These are phyloP conservation scores for Cottoperca gobio DNA, from an alignment of 2,797 vertebrate genomes.

Conservation along the genomic window DNA sequence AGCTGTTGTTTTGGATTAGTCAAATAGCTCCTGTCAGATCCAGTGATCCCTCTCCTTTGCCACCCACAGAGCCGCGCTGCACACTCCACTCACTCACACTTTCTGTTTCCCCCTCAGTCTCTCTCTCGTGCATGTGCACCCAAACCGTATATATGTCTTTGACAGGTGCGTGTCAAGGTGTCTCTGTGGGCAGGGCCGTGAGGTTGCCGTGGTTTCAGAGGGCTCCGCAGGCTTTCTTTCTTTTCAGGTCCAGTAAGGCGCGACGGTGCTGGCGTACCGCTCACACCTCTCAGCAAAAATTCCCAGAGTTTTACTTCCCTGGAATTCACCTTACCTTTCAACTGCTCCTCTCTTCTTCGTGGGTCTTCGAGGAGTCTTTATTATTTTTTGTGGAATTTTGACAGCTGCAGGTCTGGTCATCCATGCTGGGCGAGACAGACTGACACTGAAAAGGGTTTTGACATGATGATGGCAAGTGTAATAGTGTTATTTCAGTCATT, in stretches of 20 bases:
- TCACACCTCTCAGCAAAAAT: conserved; percentile 73
- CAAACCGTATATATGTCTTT: conserved; percentile 33
- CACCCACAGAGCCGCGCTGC: conserved; percentile 81
- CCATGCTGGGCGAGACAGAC: conserved; percentile 58
- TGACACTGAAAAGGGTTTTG: conserved; percentile 69
- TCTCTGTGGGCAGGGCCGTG: conserved; percentile 46
- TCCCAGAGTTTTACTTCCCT: conserved; percentile 51
- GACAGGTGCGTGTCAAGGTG: conserved; percentile 83
- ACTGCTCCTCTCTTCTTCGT: conserved; percentile 29
- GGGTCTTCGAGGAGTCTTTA: conserved; percentile 35
- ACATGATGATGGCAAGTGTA: conserved; percentile 74
- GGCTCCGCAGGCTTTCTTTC: conserved; percentile 34
- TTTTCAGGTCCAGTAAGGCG: conserved; percentile 77
- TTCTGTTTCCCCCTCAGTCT: conserved; percentile 11
- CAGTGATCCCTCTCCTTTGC: conserved; percentile 82
- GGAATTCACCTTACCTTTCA: conserved; percentile 70
- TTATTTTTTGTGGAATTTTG: conserved; percentile 66
- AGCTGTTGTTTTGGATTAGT: conserved; percentile 90
- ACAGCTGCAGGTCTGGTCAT: conserved; percentile 76
- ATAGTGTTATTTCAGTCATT: conserved; percentile 80
- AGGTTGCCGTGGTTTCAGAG: conserved; percentile 39
- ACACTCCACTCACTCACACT: conserved; percentile 46
- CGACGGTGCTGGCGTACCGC: conserved; percentile 65
- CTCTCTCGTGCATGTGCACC: conserved; percentile 46
- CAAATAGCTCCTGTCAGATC: conserved; percentile 88